Percentiles rank a stretch among this genome's conserved stretches.
Conservation (phyloP, 2,797 vertebrate species). For the Podarcis lilfordi region DNA sequence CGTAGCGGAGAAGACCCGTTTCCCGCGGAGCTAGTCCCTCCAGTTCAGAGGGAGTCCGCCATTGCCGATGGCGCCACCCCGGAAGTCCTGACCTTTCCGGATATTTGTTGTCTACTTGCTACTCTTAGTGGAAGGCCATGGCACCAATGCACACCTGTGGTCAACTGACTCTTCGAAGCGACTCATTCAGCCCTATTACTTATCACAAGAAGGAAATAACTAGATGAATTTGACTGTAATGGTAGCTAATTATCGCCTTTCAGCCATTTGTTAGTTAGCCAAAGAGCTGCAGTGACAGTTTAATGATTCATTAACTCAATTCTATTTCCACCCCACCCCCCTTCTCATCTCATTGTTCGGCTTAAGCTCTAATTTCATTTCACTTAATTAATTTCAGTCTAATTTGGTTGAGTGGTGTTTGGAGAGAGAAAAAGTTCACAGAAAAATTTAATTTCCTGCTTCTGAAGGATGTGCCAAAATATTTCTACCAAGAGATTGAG, state of each 20-base stretch:
- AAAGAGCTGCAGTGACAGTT: background rate
- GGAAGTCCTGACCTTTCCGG: too few relatives aligned
- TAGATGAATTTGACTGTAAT: background rate
- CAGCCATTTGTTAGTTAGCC: background rate
- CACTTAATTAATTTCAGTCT: background rate
- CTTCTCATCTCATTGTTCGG: background rate
- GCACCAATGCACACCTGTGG: background rate
- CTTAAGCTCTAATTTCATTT: background rate
- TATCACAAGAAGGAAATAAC: constrained; percentile 6
- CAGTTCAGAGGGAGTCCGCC: too few relatives aligned
- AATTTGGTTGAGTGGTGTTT: background rate
- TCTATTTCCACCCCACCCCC: background rate
- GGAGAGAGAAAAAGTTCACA: background rate
- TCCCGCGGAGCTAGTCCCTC: too few relatives aligned
- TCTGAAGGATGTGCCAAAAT: background rate
- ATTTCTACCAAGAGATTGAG: background rate
- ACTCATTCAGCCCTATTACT: background rate
- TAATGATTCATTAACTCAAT: background rate
- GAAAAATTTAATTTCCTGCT: background rate
- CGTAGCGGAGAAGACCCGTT: too few relatives aligned
- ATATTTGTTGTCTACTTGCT: background rate
- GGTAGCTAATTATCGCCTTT: constrained; percentile 1
- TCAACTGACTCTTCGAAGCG: background rate
- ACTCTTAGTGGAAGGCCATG: background rate
- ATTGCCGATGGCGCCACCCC: too few relatives aligned